phyloP scores from a whole-genome alignment of 1,140 invertebrate species.

The Neodiprion lecontei region DNA sequence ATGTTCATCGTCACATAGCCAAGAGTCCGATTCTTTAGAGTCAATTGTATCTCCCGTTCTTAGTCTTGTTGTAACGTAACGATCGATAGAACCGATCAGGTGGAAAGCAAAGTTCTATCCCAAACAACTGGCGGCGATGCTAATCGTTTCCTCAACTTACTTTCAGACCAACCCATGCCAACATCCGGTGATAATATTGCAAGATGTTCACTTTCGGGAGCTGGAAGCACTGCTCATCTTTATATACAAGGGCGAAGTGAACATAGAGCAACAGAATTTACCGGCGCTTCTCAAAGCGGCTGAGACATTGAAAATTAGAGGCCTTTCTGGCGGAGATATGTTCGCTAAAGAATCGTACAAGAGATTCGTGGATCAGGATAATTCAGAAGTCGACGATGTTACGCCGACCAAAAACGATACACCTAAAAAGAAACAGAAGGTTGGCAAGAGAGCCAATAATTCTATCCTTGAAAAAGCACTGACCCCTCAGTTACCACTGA shows the following conservation, averaged over 20 bases:
- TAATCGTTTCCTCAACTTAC: slow-evolving; percentile 45
- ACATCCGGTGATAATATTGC: slow-evolving; percentile 73
- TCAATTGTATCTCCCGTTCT: slow-evolving; percentile 10
- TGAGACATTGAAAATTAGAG: slow-evolving; percentile 69
- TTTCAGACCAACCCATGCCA: slow-evolving; percentile 71
- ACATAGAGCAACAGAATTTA: slow-evolving; percentile 71
- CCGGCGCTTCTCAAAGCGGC: slow-evolving; percentile 69
- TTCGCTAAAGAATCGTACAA: slow-evolving; percentile 54
- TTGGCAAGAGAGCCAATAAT: slow-evolving; percentile 39
- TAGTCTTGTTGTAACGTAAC: neutral
- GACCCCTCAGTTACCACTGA: slow-evolving; percentile 38
- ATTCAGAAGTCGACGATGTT: slow-evolving; percentile 34
- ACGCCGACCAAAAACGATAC: slow-evolving; percentile 31
- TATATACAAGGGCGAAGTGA: slow-evolving; percentile 74
- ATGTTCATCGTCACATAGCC: neutral
- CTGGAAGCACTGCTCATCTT: slow-evolving; percentile 68
- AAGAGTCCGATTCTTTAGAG: neutral
- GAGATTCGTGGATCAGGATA: slow-evolving; percentile 44
- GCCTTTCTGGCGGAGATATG: slow-evolving; percentile 63
- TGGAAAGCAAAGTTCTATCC: too few relatives aligned
- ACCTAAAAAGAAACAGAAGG: slow-evolving; percentile 49
- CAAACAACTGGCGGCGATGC: neutral
- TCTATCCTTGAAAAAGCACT: slow-evolving; percentile 51
- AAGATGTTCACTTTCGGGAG: slow-evolving; percentile 69
- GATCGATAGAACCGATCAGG: neutral